Evolutionary conservation across 2,888 invertebrate genomes (phyloP).

Genomic region (Epirrhoe alternata): DNA sequence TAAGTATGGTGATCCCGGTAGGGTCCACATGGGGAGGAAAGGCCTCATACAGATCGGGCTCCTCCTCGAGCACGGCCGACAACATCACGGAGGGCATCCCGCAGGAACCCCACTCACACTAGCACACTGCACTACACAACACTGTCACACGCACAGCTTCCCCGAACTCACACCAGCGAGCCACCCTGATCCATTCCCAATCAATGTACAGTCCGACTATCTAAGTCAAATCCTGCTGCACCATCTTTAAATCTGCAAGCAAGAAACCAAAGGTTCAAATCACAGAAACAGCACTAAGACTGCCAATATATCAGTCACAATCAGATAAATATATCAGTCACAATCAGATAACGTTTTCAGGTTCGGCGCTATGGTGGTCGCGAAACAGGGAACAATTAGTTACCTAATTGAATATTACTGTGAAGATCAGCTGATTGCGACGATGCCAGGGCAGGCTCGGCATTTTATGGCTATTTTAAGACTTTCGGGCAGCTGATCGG

Average conservation of each 20-base stretch:
- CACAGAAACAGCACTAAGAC: conserved; percentile 59
- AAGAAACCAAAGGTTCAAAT: conserved; percentile 61
- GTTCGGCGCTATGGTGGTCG: conserved; percentile 60
- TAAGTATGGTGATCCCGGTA: conserved; percentile 89
- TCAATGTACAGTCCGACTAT: conserved; percentile 54
- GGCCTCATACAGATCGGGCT: conserved; percentile 90
- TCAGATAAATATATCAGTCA: conserved; percentile 62
- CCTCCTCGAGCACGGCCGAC: conserved; percentile 90
- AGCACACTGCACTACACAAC: conserved; percentile 78
- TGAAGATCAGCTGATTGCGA: conserved; percentile 81
- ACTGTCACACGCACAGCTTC: conserved; percentile 55
- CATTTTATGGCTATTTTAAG: conserved; percentile 84
- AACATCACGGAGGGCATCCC: conserved; percentile 88
- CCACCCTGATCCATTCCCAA: conserved; percentile 70
- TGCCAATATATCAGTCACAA: conserved; percentile 56
- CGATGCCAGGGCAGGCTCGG: conserved; percentile 80
- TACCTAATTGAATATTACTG: conserved; percentile 77
- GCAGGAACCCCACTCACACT: conserved; percentile 69
- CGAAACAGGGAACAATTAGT: conserved; percentile 57
- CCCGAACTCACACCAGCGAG: conserved; percentile 73
- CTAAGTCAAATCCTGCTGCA: conserved; percentile 85
- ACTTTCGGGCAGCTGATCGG: conserved; percentile 79
- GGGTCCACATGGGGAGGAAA: conserved; percentile 94
- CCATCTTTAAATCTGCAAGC: conserved; percentile 83
- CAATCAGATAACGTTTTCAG: conserved; percentile 63